Conservation (phyloP, 2,797 vertebrate genomes). For the Gymnodraco acuticeps region DNA sequence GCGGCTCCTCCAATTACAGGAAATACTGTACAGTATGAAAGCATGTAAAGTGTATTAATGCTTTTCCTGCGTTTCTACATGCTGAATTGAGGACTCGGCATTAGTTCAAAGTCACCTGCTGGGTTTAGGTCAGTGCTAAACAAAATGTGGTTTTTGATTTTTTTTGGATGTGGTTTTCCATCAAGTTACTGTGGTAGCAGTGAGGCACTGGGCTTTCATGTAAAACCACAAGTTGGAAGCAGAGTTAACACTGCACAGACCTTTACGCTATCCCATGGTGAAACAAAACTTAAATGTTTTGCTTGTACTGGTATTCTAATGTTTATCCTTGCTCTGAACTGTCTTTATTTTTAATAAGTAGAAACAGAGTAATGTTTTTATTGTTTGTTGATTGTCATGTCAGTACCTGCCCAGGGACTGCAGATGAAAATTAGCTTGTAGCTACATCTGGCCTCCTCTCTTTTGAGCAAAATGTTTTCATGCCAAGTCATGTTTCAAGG, state of each 20-base stretch:
- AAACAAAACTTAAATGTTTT: too few species aligned
- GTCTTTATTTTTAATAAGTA: too few species aligned
- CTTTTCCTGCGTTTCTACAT: not conserved
- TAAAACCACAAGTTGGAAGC: conserved; percentile 45
- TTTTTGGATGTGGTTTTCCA: not conserved
- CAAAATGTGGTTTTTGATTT: not conserved
- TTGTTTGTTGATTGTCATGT: too few species aligned
- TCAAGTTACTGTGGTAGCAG: not conserved
- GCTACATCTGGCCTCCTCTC: too few species aligned
- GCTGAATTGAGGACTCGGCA: not conserved
- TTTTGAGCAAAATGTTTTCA: too few species aligned
- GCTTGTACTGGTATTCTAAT: too few species aligned
- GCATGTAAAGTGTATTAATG: not conserved
- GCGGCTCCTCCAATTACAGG: conserved; percentile 65
- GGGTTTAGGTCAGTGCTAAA: not conserved
- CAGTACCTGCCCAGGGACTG: too few species aligned
- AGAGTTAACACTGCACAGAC: not conserved
- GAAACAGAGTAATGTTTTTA: too few species aligned
- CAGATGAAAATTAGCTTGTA: too few species aligned
- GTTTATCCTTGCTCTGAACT: too few species aligned
- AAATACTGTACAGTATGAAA: conserved; percentile 23
- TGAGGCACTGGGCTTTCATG: not conserved
- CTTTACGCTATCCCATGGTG: too few species aligned
- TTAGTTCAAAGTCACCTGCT: not conserved
- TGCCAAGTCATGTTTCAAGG: too few species aligned